Conservation (phyloP, 2,888 invertebrate genomes). For the Himalopsyche kuldschensis region DNA sequence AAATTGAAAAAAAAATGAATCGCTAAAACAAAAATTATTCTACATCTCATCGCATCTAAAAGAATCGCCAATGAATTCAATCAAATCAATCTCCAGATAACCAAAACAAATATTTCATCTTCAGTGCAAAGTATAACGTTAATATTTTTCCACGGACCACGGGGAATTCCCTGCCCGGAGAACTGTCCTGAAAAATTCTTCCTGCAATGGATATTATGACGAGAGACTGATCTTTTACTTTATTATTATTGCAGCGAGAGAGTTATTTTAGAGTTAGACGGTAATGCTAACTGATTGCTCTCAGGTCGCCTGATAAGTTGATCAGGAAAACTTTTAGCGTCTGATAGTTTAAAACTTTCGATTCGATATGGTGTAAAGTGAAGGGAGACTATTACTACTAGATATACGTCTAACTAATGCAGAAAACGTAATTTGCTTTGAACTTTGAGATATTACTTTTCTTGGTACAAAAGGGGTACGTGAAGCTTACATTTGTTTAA, state of each 20-base stretch:
- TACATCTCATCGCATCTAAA: no score
- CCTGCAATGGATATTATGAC: constrained; percentile 28
- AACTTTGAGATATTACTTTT: no score
- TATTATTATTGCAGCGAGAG: neutral
- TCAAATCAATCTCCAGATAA: no score
- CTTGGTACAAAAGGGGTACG: no score
- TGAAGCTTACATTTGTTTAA: no score
- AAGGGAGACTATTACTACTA: neutral
- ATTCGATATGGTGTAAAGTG: neutral
- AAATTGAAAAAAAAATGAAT: no score
- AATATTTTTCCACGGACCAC: constrained; percentile 9
- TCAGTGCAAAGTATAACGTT: constrained; percentile 11
- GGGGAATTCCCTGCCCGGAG: constrained; percentile 2
- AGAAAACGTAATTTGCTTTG: no score
- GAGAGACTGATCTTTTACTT: neutral
- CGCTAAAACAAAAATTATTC: no score
- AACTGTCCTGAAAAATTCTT: constrained; percentile 27
- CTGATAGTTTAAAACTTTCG: neutral
- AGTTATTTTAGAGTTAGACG: neutral
- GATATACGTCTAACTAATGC: no score
- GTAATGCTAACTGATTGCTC: neutral
- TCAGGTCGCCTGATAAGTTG: neutral
- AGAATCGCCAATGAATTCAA: no score
- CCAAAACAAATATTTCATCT: no score
- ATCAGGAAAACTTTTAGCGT: neutral